phyloP scores from a whole-genome alignment of 2,797 vertebrate genomes.

The Melanotaenia trifasciata region DNA sequence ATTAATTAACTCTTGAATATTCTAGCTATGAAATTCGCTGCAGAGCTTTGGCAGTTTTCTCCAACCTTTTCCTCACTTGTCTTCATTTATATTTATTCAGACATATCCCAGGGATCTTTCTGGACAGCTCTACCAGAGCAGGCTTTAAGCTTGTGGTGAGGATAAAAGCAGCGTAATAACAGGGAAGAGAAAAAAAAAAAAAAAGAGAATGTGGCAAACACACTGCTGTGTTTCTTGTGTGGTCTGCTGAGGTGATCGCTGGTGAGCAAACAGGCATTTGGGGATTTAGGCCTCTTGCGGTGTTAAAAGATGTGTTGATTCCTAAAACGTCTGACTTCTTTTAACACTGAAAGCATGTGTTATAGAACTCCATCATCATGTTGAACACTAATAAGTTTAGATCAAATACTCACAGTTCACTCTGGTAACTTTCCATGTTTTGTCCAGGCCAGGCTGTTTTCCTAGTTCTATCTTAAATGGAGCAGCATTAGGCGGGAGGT shows the following conservation, averaged over 20 bases:
- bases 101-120: conserved; percentile 4
- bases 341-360: neutral
- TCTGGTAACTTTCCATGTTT: conserved; percentile 92
- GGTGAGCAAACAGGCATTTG: fast-evolving
- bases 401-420: conserved; percentile 91
- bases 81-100: neutral
- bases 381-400: neutral
- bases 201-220: neutral
- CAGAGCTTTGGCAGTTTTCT: conserved; percentile 15
- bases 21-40: neutral
- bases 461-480: conserved; percentile 95
- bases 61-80: neutral
- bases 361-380: neutral
- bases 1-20: conserved; percentile 17
- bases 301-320: neutral
- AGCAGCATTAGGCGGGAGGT: conserved; percentile 92
- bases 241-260: neutral
- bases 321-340: too few relatives aligned
- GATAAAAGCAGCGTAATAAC: neutral
- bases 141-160: conserved; percentile 5
- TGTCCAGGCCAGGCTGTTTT: conserved; percentile 90
- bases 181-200: too few relatives aligned
- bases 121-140: conserved; percentile 17
- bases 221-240: neutral
- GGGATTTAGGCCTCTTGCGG: neutral